Evolutionary conservation across 2,113 vertebrate species (phyloP), one percentile per base, ranked within the genome.

Genomic region (Neotragus moschatus): DNA sequence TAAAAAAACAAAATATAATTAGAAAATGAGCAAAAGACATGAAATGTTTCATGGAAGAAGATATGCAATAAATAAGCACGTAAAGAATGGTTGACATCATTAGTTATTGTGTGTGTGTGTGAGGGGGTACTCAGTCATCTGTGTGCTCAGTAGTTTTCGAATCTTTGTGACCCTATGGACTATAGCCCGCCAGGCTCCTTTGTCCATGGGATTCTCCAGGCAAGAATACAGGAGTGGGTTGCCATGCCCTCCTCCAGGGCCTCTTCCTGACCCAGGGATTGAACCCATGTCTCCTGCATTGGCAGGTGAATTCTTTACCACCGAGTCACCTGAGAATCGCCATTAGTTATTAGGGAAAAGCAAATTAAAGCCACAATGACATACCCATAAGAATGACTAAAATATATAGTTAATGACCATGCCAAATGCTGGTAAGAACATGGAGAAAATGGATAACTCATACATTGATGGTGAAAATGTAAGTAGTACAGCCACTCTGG

Each of bases 21-120:
- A 89, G 56, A 84, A 85, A 93, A 81, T 36, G 15, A 21, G 58
- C 23, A 87, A 89, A 95, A 94, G n/a, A 61, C 14, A 56, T 51
- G 39, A 84, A 95, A 87, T 10, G 28, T n/a, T 47, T n/a, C 77
- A 77, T 25, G 23, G 19, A 10, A 36, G 58, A 77, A 16, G 12
- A 47, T 58, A 60, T n/a, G 30, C 33, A 14, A 36, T 53, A 43
- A 91, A 80, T 26, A 80, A 66, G 19, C 16, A 80, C 43, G 63
- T 63, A 16, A 63, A 89, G 39, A 47, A 51, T 75, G 53, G 33
- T 58, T 56, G 63, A 75, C 28, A 43, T 90, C 9, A 43, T 56
- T 84, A 70, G 13, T 4, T 26, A 19, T 7, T 70, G 4, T 70
- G 16, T 66, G 61, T n/a, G 30, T 63, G 61, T 63, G 7, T 4